phyloP scores from a whole-genome alignment of 2,888 invertebrate species.

The Sarcophaga variegata region DNA sequence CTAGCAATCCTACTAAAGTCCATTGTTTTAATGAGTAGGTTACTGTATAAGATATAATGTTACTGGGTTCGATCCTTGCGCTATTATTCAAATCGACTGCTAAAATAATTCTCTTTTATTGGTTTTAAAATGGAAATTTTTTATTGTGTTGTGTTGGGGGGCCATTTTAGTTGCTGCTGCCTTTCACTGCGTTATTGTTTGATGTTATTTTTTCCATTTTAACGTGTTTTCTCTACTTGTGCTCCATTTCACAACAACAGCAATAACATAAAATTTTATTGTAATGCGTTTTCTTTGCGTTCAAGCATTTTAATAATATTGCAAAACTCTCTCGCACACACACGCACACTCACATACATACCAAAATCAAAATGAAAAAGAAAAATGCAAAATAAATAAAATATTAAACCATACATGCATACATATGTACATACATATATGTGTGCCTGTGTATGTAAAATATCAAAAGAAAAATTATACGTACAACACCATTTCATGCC shows the following conservation, averaged over 20 bases:
- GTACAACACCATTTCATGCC: not conserved
- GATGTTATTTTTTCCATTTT: constrained; percentile 69
- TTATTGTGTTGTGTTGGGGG: not conserved
- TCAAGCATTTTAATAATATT: constrained; percentile 79
- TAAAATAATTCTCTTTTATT: too few species aligned
- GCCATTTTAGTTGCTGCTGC: not conserved
- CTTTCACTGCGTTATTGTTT: constrained; percentile 26
- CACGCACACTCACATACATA: constrained; percentile 18
- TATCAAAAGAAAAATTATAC: constrained; percentile 38
- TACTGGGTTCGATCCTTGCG: too few species aligned
- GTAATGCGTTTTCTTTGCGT: constrained; percentile 80
- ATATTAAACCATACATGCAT: constrained; percentile 28
- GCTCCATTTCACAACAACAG: constrained; percentile 59
- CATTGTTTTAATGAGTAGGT: too few species aligned
- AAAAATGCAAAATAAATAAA: constrained; percentile 57
- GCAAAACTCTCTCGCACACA: constrained; percentile 63
- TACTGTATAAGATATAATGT: too few species aligned
- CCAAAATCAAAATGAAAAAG: constrained; percentile 51
- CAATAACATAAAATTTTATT: constrained; percentile 80
- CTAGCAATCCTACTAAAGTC: too few species aligned
- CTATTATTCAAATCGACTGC: too few species aligned
- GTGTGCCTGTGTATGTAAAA: constrained; percentile 29
- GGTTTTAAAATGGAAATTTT: too few species aligned
- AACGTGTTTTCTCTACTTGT: constrained; percentile 76
- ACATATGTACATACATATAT: constrained; percentile 1